Base-by-base conservation (phyloP, 1,140 invertebrate species). In the Phthorimaea operculella region DNA sequence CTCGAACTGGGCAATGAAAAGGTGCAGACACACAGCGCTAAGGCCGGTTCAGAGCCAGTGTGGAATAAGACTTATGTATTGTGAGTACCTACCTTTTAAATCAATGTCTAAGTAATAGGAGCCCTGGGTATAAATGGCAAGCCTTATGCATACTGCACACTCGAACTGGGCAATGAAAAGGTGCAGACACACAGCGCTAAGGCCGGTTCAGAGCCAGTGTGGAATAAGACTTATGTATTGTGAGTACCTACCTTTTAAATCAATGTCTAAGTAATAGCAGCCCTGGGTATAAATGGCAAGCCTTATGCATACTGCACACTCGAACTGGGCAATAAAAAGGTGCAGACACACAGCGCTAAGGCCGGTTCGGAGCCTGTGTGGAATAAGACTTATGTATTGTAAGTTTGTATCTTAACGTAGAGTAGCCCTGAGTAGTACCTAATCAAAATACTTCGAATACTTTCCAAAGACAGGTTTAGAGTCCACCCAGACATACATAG, bases 1-100 rank as follows among this genome's bases (percentile, higher is more conserved):
- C 70, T 99, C 11, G 96, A 99, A 83, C 79, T 99, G 52, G 94
- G 96, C 16, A 99, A 99, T 86, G 90, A 95, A 14, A 88, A 96
- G 36, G 87, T 99, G 15, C 96, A 98, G 84, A 99, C 98, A 0
- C 96, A 98, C 77, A 98, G 96, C 4, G 95, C 96, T 74, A 97
- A 98, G 70, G 96, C 97, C 74, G 98, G 94, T 0, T 83, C 98
- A 0, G 90, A 92, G 52, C 97, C 97, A 0, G 92, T 90, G 48
- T 99, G 98, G 98, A 95, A 98, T 69, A 98, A 98, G 84, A 93
- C 96, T 56, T 99, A 99, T 79, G 94, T 94, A 18, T 98, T 99
- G 95, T 97, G 85, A 92, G 93, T 90, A 54, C n/a, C n/a, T n/a
- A n/a, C n/a, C 49, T n/a, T 48, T 74, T 57, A 64, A n/a, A n/a